These are phyloP conservation scores for Drosophila bunnanda DNA, from an alignment of 2,888 invertebrate species.

Conservation along the genomic window DNA sequence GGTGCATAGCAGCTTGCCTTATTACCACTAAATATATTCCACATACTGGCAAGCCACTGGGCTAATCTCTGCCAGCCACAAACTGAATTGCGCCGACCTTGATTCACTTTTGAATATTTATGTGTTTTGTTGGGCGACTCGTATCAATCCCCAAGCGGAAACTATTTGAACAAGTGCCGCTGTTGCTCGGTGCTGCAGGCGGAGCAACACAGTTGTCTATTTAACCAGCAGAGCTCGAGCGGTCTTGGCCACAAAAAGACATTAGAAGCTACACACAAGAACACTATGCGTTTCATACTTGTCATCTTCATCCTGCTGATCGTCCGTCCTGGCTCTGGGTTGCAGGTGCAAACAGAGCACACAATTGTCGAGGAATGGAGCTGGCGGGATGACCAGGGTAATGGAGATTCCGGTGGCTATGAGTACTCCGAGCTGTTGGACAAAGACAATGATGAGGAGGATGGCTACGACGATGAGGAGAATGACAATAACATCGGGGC, in stretches of 20 bases:
- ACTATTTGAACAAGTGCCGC: constrained; percentile 48
- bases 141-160: constrained; percentile 10
- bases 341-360: constrained; percentile 17
- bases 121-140: neutral
- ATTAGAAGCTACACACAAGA: neutral
- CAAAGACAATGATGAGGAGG: constrained; percentile 14
- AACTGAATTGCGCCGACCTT: constrained; percentile 46
- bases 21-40: constrained; percentile 8
- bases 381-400: constrained; percentile 17
- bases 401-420: constrained; percentile 7
- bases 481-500: neutral
- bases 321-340: neutral
- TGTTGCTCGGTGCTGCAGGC: neutral
- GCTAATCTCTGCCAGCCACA: constrained; percentile 4
- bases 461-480: constrained; percentile 26
- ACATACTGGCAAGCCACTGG: neutral
- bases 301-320: neutral
- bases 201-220: constrained; percentile 1
- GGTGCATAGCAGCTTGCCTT: neutral
- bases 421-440: constrained; percentile 12
- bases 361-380: constrained; percentile 28
- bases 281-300: constrained; percentile 19
- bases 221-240: constrained; percentile 10
- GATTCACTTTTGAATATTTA: constrained; percentile 64
- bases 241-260: neutral